Evolutionary conservation across 2,888 invertebrate species (phyloP), one percentile per base, ranked within the genome.

Genomic region (Athalia cordata): DNA sequence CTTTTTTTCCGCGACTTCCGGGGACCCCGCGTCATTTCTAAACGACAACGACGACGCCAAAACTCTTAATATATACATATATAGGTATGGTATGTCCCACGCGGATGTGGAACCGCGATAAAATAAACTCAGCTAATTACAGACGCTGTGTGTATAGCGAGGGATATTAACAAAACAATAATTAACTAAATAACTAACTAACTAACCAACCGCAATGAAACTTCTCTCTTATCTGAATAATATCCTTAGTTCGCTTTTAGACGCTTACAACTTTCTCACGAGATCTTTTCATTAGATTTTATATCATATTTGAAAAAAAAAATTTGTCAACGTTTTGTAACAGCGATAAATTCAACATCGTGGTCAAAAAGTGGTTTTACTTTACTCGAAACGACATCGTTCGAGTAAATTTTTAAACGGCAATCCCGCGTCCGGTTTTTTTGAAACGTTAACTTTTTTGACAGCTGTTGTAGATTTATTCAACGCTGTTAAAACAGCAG

Each of bases 81-180:
- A 29, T 29, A 29, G 29, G 29, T 29, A 29, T 29, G 29, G 29
- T 29, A 72, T 72, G 72, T 72, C 72, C 72, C 72, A 72, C 72
- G 72, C 72, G 72, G 72, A 72, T 72, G 72, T 72, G 59, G 15
- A 72, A 72, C 57, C 72, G 57, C 72, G 72, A 72, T 72, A 72
- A 72, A 72, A 59, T 47, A 59, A 72, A 72, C 13, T 29, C 29
- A 59, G 15, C 72, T 59, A 57, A 59, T 59, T 72, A 45, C 43
- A 13, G 55, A 52, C 55, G 43, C 72, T 7, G 47, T 15, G 29
- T 29, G 29, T 29, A 29, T 29, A 29, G 29, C 29, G 29, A 29
- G 29, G 29, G 29, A 29, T 29, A 29, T 29, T 29, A 47, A 72
- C 72, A 45, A 59, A 59, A 13, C 59, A 72, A 59, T 13, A 72